These are phyloP conservation scores for Platycercus adscitus DNA, from an alignment of 2,113 vertebrate genomes.

Conservation along the genomic window DNA sequence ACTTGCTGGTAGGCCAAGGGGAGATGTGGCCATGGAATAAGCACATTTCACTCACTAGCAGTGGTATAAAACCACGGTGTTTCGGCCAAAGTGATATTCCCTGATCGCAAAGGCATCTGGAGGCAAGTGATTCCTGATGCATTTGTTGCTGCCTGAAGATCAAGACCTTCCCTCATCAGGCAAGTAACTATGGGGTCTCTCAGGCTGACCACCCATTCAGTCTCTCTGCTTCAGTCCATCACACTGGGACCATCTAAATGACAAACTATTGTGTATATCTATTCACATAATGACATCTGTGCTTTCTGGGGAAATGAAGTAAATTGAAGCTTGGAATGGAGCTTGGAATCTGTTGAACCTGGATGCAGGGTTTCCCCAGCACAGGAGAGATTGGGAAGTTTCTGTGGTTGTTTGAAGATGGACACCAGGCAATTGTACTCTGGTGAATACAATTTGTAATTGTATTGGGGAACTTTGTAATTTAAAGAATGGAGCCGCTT, in stretches of 20 bases:
- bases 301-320: neutral
- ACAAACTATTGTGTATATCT: neutral
- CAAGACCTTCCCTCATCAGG: neutral
- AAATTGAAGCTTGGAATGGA: neutral
- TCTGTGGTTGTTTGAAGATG: neutral
- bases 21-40: neutral
- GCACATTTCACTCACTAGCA: neutral
- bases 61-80: neutral
- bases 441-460: neutral
- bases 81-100: neutral
- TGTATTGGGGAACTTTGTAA: neutral
- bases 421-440: neutral
- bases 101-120: neutral
- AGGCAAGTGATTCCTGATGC: fast-evolving
- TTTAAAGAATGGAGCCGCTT: neutral
- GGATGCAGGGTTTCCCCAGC: neutral
- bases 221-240: neutral
- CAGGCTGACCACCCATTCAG: neutral
- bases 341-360: neutral
- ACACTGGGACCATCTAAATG: neutral
- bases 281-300: neutral
- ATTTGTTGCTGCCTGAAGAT: neutral
- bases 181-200: neutral
- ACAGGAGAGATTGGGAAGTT: neutral
- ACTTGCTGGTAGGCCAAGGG: neutral